A percentile compares a stretch with the other conserved stretches of the same genome.
Evolutionary conservation across 1,140 invertebrate species (phyloP).

Genomic region (Ditylenchus dipsaci): DNA sequence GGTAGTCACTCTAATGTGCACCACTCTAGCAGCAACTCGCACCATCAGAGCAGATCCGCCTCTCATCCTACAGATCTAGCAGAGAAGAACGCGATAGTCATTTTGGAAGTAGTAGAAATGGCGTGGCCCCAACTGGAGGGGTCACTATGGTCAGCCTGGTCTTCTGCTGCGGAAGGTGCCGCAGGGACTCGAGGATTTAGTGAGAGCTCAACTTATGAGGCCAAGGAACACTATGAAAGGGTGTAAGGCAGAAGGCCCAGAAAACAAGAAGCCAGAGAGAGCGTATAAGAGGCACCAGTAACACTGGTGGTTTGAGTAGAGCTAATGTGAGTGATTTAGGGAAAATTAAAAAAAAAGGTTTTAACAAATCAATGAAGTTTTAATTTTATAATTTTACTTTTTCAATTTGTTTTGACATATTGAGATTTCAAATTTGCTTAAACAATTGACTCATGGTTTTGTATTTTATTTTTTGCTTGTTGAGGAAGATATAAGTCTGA

Average conservation of each 20-base stretch:
- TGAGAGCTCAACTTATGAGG: conserved; percentile 52
- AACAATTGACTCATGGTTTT: no score
- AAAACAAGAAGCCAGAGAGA: conserved; percentile 2
- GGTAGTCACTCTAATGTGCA: no score
- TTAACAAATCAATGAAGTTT: no score
- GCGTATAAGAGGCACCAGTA: neutral
- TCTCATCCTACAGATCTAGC: neutral
- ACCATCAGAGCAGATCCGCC: neutral
- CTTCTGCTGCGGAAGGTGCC: neutral
- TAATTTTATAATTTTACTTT: no score
- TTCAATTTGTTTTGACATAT: neutral
- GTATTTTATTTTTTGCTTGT: no score
- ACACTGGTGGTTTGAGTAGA: neutral
- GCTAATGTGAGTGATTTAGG: neutral
- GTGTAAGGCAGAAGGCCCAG: conserved; percentile 46
- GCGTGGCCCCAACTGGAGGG: conserved; percentile 4
- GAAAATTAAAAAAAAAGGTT: no score
- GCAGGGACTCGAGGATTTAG: conserved; percentile 42
- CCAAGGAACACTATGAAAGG: conserved; percentile 54
- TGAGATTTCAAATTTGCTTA: no score
- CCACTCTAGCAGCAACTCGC: no score
- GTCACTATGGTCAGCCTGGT: conserved; percentile 36
- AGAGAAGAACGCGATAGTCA: no score
- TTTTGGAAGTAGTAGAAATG: neutral
- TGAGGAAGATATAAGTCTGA: no score